These are phyloP conservation scores for Vanessa tameamea DNA, from an alignment of 1,140 invertebrate species.

Conservation along the genomic window DNA sequence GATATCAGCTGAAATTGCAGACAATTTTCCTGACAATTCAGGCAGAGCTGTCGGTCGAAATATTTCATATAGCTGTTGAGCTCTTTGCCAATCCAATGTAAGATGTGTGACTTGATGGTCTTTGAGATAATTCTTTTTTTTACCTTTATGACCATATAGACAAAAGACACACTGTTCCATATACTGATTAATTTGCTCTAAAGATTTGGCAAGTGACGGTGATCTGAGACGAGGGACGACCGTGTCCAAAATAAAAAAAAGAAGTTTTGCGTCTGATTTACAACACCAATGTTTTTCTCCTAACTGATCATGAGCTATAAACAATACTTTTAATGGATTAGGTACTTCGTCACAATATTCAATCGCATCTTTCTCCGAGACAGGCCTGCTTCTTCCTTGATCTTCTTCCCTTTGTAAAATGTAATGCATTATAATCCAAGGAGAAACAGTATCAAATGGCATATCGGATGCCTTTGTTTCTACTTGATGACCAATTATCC, in stretches of 20 bases:
- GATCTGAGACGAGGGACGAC: conserved; percentile 85
- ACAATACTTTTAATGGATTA: conserved; percentile 88
- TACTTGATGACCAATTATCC: conserved; percentile 87
- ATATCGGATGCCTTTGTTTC: conserved; percentile 85
- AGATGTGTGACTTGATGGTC: conserved; percentile 90
- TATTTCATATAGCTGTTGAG: conserved; percentile 90
- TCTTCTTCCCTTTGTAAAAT: conserved; percentile 85
- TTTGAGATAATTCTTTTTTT: conserved; percentile 85
- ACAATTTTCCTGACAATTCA: conserved; percentile 90
- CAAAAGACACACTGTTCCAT: conserved; percentile 95
- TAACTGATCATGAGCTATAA: conserved; percentile 92
- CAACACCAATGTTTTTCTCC: conserved; percentile 90
- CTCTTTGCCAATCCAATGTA: conserved; percentile 88
- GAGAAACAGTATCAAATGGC: conserved; percentile 86
- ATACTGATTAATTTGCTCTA: conserved; percentile 85
- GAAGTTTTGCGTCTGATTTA: conserved; percentile 86
- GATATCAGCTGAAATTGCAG: conserved; percentile 87
- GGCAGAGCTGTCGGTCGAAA: conserved; percentile 90
- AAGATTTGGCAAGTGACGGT: conserved; percentile 78
- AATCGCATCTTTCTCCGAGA: conserved; percentile 75
- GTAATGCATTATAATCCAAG: conserved; percentile 92
- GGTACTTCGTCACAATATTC: conserved; percentile 83
- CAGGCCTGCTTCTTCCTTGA: conserved; percentile 62
- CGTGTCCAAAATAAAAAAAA: conserved; percentile 89
- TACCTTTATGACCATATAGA: conserved; percentile 90